These are phyloP conservation scores for Sterna hirundo DNA, from an alignment of 2,113 vertebrate species.

Conservation along the genomic window DNA sequence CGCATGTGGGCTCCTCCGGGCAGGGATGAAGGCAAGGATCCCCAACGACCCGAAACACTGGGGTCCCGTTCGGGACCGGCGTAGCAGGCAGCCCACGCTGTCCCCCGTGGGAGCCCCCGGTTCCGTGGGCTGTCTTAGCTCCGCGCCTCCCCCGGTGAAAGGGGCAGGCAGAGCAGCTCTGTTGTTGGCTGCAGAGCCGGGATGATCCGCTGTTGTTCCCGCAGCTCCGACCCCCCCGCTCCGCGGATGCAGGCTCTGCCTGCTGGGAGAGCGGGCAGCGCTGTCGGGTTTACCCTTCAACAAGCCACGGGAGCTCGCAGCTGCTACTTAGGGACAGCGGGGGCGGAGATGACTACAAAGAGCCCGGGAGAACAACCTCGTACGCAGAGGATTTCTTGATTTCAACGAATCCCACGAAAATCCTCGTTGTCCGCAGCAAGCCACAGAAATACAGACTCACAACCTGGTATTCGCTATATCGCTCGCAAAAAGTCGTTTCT, in stretches of 20 bases:
- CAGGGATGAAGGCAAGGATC: background rate
- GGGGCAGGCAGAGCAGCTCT: background rate
- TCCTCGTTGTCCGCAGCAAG: background rate
- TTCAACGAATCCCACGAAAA: background rate
- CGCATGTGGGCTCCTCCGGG: background rate
- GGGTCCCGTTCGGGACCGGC: background rate
- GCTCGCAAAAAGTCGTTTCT: background rate
- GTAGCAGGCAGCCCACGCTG: background rate
- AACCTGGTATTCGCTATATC: background rate
- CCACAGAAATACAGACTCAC: background rate
- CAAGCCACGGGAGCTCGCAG: background rate
- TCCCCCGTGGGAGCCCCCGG: rapidly evolving
- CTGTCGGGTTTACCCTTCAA: background rate
- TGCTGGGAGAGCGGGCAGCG: background rate
- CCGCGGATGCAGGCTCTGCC: background rate
- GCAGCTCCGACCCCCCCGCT: background rate
- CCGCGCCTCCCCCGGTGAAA: background rate
- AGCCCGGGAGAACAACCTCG: background rate
- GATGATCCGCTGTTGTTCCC: background rate
- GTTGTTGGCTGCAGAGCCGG: background rate
- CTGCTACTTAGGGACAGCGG: background rate
- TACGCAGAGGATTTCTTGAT: background rate
- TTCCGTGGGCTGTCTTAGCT: background rate
- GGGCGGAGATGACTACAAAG: background rate
- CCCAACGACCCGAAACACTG: background rate